These are phyloP conservation scores for Crocodylus rhombifer DNA, from an alignment of 2,797 vertebrate genomes.

Conservation along the genomic window DNA sequence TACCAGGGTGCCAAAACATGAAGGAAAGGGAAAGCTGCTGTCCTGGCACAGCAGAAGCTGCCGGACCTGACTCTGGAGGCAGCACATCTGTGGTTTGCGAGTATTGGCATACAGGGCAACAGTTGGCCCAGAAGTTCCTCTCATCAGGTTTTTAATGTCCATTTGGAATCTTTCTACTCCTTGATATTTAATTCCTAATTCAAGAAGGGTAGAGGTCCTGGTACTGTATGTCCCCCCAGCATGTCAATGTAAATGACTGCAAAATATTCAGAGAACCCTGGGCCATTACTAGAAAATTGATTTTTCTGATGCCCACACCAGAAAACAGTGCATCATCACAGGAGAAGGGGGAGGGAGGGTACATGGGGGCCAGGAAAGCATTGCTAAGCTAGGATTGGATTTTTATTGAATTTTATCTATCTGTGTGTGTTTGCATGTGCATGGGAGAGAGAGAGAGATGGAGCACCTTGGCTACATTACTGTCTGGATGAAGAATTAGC, in stretches of 20 bases:
- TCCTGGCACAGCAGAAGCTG: too few species aligned
- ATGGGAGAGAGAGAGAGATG: neutral
- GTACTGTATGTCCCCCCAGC: accelerated
- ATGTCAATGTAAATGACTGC: neutral
- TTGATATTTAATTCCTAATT: neutral
- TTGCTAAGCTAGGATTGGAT: neutral
- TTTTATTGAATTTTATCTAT: slow-evolving; percentile 37
- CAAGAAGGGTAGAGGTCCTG: too few species aligned
- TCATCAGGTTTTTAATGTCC: neutral
- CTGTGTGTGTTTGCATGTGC: neutral
- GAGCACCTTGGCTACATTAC: slow-evolving; percentile 31
- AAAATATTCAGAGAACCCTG: neutral
- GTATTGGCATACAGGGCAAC: neutral
- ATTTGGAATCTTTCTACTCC: neutral
- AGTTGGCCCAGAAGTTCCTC: neutral
- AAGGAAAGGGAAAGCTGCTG: too few species aligned
- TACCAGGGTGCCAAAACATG: too few species aligned
- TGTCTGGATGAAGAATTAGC: slow-evolving; percentile 56
- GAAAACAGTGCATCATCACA: accelerated
- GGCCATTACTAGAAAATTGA: neutral
- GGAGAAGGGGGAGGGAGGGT: neutral
- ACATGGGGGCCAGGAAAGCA: neutral
- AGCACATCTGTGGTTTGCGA: neutral
- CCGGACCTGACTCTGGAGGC: neutral
- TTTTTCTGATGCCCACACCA: slow-evolving; percentile 9